Percentiles rank a stretch among this genome's conserved stretches.
Evolutionary conservation across 2,888 invertebrate species (phyloP).

Genomic region (Heliconius cydno): DNA sequence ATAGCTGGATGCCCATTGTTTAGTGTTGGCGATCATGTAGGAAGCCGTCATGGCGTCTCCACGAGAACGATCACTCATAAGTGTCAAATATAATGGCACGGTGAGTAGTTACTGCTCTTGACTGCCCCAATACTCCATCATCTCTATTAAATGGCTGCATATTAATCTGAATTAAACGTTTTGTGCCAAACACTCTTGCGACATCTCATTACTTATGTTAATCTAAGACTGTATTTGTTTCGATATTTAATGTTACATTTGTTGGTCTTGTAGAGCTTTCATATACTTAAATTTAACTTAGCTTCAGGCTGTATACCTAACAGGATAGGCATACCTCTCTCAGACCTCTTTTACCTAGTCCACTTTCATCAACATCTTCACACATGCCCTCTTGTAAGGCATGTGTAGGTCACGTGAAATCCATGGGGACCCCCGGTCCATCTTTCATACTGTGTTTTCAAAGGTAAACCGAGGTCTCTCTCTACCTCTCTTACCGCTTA

Average conservation of each 20-base stretch:
- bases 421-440: too few species aligned
- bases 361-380: too few species aligned
- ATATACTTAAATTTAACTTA: background rate
- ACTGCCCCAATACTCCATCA: conserved; percentile 70
- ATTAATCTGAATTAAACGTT: conserved; percentile 49
- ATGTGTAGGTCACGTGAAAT: too few species aligned
- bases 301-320: background rate
- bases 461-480: too few species aligned
- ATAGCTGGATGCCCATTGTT: conserved; percentile 77
- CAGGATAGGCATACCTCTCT: too few species aligned
- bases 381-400: too few species aligned
- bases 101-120: conserved; percentile 44
- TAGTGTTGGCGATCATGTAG: conserved; percentile 67
- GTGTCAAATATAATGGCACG: conserved; percentile 77
- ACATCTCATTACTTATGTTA: conserved; percentile 27
- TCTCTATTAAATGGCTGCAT: conserved; percentile 65
- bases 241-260: background rate
- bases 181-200: conserved; percentile 36
- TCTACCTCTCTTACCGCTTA: too few species aligned
- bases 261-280: background rate
- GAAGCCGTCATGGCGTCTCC: conserved; percentile 58
- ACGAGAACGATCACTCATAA: conserved; percentile 73
- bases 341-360: too few species aligned
- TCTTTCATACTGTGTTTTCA: too few species aligned
- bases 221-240: background rate